Percentiles rank a stretch among this genome's conserved stretches.
Evolutionary conservation across 2,888 invertebrate genomes (phyloP).

Genomic region (Arctia plantaginis): DNA sequence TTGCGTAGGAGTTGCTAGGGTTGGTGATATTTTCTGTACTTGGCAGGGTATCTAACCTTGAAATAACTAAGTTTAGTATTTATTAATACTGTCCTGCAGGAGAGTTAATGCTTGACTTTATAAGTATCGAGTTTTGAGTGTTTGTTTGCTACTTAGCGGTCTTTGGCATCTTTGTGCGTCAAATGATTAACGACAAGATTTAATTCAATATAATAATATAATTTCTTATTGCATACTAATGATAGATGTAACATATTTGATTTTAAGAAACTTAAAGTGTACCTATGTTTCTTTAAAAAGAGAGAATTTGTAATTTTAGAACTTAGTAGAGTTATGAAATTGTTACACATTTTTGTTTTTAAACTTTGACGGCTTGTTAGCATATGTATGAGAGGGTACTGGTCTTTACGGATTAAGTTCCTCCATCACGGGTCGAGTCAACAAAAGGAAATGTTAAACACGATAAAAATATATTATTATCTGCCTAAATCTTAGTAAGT

Average conservation of each 20-base stretch:
- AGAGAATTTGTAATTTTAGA: background rate
- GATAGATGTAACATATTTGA: background rate
- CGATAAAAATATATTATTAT: background rate
- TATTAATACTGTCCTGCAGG: background rate
- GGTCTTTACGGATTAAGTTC: background rate
- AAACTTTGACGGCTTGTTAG: background rate
- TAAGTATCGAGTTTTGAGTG: background rate
- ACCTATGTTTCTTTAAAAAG: no score
- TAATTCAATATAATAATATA: no score
- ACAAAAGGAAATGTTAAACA: background rate
- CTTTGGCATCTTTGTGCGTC: background rate
- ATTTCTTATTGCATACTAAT: no score
- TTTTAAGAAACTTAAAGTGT: background rate
- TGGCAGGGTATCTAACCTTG: background rate
- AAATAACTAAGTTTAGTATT: background rate
- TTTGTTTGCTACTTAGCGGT: background rate
- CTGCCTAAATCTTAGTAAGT: background rate
- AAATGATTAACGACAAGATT: background rate
- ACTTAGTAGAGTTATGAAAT: background rate
- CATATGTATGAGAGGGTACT: background rate
- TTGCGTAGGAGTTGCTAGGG: conserved; percentile 24
- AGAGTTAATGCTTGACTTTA: background rate
- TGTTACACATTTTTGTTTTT: background rate
- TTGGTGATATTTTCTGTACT: background rate
- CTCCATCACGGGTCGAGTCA: background rate